Conservation (phyloP, 2,113 vertebrate genomes). For the Anseranas semipalmata region DNA sequence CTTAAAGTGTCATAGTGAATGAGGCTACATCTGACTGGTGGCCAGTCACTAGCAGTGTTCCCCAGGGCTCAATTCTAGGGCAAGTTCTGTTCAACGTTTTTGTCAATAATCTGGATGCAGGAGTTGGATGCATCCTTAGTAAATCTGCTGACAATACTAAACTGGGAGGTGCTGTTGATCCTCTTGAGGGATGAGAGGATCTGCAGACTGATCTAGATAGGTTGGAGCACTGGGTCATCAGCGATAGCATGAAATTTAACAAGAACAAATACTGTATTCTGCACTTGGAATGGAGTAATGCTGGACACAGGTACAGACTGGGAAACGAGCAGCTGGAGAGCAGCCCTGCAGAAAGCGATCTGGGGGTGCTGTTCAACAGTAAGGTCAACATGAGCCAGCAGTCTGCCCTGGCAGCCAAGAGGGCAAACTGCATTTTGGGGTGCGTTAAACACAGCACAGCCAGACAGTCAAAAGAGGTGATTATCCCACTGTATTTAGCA, state of each 20-base stretch:
- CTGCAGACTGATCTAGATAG: not conserved
- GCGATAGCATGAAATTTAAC: not conserved
- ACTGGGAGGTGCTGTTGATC: not conserved
- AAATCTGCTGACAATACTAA: not conserved
- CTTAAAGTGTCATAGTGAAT: not conserved
- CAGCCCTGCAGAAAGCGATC: too few species aligned
- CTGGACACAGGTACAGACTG: too few species aligned
- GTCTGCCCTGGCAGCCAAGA: not conserved
- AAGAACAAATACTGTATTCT: not conserved
- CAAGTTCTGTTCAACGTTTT: not conserved
- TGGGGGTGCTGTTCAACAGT: not conserved
- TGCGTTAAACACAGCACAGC: too few species aligned
- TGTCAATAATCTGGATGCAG: not conserved
- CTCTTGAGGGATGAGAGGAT: not conserved
- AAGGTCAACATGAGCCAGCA: not conserved
- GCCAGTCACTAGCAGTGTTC: not conserved
- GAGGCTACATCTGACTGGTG: not conserved
- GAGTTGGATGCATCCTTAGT: not conserved
- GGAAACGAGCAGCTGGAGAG: too few species aligned
- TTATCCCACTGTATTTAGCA: too few species aligned
- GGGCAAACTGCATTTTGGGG: too few species aligned
- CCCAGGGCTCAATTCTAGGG: not conserved
- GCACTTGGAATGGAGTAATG: too few species aligned
- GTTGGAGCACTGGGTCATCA: not conserved
- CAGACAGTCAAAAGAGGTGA: too few species aligned